Base-by-base conservation (phyloP, 35 echinoderm and acorn worm genomes). In the Chiridota heheva region DNA sequence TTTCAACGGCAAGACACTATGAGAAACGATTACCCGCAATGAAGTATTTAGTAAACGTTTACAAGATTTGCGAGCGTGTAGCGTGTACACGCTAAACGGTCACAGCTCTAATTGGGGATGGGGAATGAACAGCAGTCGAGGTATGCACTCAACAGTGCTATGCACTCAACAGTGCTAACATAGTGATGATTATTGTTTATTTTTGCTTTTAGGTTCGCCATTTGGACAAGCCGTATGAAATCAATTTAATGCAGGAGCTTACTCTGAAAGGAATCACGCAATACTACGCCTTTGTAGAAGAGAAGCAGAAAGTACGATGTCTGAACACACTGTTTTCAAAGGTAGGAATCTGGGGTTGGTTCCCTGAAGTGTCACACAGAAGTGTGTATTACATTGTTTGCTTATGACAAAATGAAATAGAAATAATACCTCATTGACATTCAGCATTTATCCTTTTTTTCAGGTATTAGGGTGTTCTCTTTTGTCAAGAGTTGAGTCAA, bases 201-300 rank as follows among this genome's bases (percentile, higher is more conserved):
- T 69, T 70, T 80, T 31, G 66, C 26, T 12, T 33, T 60, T 48
- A 73, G 89, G 71, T 84, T 38, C 70, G 65, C 36, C 79, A 98
- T 81, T 69, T 98, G 45, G 88, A 65, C 28, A 98, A 98, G 45
- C 84, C 95, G 5, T 87, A 92, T 58, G 89, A 91, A 73, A 98
- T 98, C 46, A 98, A 98, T 81, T 60, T 98, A 12, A 98, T 98
- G 95, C 79, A 98, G 58, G 95, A 98, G 40, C 71, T 98, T 13
- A 98, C 95, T 16, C 72, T 98, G 57, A 98, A 98, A 53, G 95
- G 95, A 45, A 91, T 98, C 69, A 98, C 89, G 63, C 95, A 98
- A 80, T 98, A 98, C 85, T 98, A 98, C 33, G 95, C 95, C 56
- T 98, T 88, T 71, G 95, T 98, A 16, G 77, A 91, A 60, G 89